Base-by-base conservation (phyloP, 2,797 vertebrate species). In the Falco biarmicus region DNA sequence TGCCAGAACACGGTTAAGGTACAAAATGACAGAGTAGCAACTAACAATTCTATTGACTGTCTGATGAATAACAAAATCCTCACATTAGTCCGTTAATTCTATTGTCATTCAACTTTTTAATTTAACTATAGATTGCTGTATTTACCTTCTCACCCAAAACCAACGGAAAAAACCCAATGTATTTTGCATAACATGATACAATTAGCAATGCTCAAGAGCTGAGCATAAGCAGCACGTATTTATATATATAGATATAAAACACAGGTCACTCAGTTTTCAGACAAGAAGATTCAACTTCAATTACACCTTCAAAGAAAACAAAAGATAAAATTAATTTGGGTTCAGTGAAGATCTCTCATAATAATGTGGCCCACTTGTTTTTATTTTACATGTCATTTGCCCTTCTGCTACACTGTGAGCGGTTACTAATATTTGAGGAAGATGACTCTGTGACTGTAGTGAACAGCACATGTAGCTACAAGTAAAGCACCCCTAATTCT, bases 81-180 rank as follows among this genome's bases (percentile, higher is more conserved):
- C 17, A 45, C 5, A 34, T 43, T 61, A 50, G 73, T 89, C 57
- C 39, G 15, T 10, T 61, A 71, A 84, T 61, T 63, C 34, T 75
- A 31, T 10, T 74, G 20, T 39, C 34, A 53, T 41, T 48, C 48
- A 60, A 22, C 10, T 56, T 82, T 51, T 84, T 15, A 83, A 75
- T 76, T 84, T 82, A 91, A 87, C 2, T 5, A 60, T 2, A 82
- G n/a, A 68, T 73, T 66, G 22, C 14, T 92, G 1, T 37, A 69
- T 69, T 84, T 76, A 73, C 32, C 17, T 57, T 71, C 18, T 59
- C 32, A 80, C 31, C 10, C 31, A 74, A 68, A 86, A 66, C 22
- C 1, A 5, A 86, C 3, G 13, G 10, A 7, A 78, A 89, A 88
- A 88, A n/a, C 0, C 2, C 29, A 22, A 29, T 31, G 3, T 6